A percentile compares a stretch with the other conserved stretches of the same genome.
Conservation (phyloP, 2,888 invertebrate genomes). For the Argynnis bischoffii region DNA sequence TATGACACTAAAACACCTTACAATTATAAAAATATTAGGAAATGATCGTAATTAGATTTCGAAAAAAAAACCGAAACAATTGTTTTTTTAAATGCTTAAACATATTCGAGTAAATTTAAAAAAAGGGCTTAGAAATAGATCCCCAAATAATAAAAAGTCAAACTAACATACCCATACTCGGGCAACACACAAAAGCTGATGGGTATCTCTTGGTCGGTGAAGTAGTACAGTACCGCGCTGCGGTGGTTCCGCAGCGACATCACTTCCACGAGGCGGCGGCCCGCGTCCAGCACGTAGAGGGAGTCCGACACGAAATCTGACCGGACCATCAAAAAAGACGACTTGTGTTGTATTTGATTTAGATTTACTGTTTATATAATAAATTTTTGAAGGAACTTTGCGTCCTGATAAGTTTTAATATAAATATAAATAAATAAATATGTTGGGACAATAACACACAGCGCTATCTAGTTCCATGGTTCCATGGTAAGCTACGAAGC, state of each 20-base stretch:
- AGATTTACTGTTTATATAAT: no score
- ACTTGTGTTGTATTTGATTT: background rate
- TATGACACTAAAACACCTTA: no score
- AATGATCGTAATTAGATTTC: no score
- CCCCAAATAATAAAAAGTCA: background rate
- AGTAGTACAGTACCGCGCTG: slow-evolving; percentile 82
- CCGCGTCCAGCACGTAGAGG: slow-evolving; percentile 87
- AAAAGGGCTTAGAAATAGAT: background rate
- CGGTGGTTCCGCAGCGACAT: slow-evolving; percentile 83
- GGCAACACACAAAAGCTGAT: slow-evolving; percentile 86
- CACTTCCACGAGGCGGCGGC: slow-evolving; percentile 84
- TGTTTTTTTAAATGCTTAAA: background rate
- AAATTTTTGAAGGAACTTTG: no score
- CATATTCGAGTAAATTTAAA: no score
- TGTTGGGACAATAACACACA: no score
- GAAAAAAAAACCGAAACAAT: no score
- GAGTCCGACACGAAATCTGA: slow-evolving; percentile 87
- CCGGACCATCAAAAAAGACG: background rate
- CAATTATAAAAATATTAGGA: no score
- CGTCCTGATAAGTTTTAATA: no score
- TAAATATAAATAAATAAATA: no score
- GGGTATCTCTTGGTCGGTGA: slow-evolving; percentile 83
- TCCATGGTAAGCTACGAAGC: no score
- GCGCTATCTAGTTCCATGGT: no score
- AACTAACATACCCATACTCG: slow-evolving; percentile 82